Evolutionary conservation across 1,140 invertebrate species (phyloP).

Genomic region (Coenobita brevimanus): DNA sequence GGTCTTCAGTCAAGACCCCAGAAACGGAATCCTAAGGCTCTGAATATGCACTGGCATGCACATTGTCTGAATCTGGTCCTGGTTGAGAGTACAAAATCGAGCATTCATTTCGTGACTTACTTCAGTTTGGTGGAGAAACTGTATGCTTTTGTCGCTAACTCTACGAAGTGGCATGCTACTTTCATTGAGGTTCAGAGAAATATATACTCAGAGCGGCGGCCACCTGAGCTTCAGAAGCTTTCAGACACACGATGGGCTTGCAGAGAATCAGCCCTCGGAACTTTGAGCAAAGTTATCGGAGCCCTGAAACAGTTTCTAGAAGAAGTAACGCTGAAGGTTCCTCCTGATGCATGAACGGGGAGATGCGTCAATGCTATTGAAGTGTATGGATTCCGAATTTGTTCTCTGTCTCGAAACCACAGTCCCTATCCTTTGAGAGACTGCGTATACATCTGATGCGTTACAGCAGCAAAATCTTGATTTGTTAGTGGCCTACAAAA

Average conservation of each 20-base stretch:
- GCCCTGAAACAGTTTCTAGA: constrained; percentile 21
- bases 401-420: constrained; percentile 1
- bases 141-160: not conserved
- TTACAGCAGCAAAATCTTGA: too few relatives aligned
- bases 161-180: not conserved
- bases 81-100: constrained; percentile 21
- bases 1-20: too few relatives aligned
- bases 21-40: too few relatives aligned
- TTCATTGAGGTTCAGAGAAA: constrained; percentile 1
- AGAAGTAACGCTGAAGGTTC: not conserved
- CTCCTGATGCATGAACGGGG: constrained; percentile 12
- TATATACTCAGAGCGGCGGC: not conserved
- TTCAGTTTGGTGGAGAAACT: not conserved
- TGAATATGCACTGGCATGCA: too few relatives aligned
- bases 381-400: not conserved
- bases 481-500: too few relatives aligned
- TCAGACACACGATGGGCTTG: constrained; percentile 24
- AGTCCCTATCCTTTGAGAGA: too few relatives aligned
- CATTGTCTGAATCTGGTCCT: constrained; percentile 10
- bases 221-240: constrained; percentile 20
- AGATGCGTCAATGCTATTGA: too few relatives aligned
- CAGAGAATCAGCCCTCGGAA: not conserved
- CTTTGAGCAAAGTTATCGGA: constrained; percentile 13
- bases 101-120: not conserved
- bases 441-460: too few relatives aligned